Base-by-base conservation (phyloP, 2,888 invertebrate species). In the Hofmannophila pseudospretella region DNA sequence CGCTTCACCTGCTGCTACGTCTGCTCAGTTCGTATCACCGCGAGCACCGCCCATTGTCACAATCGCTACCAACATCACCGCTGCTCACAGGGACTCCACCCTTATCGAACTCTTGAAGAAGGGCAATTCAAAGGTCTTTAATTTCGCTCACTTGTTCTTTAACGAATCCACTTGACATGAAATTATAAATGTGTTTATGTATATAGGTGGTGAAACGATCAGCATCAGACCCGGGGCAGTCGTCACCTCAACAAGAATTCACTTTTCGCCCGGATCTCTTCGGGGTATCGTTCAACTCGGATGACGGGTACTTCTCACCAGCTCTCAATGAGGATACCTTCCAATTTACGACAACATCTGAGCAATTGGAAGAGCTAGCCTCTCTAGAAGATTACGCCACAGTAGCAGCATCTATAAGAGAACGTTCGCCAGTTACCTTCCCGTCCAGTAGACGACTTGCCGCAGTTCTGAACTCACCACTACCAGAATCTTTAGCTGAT, bases 401-500 rank as follows among this genome's bases (percentile, higher is more conserved):
- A 28, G 84, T 88, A 11, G 88, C 88, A 7, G 88, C 88, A n/a
- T 88, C 88, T 12, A 80, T 90, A 48, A 81, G 90, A 58, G 89
- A 90, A 49, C 67, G 85, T 36, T 86, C 88, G n/a, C 85, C 88
- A n/a, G 86, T 89, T 19, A 88, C 88, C 31, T 89, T 88, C 54
- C 89, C 90, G 42, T 92, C 92, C 9, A 93, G 92, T 65, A 90
- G 93, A 41, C 91, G 93, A 47, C 85, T 94, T 7, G 94, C 94
- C 64, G 93, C 93, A 1, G 91, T 94, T 13, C 85, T 94, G 14
- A 93, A 94, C 68, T 94, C 93, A 9, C 94, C 92, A 0, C 72
- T 94, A 32, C 94, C 94, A 1, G 94, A 94, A 76, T 92, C 93
- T 41, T 72, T 93, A 51, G 94, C 95, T 12, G 94, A 95, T 72